phyloP scores from a whole-genome alignment of 2,888 invertebrate genomes.

The Hedya salicella region DNA sequence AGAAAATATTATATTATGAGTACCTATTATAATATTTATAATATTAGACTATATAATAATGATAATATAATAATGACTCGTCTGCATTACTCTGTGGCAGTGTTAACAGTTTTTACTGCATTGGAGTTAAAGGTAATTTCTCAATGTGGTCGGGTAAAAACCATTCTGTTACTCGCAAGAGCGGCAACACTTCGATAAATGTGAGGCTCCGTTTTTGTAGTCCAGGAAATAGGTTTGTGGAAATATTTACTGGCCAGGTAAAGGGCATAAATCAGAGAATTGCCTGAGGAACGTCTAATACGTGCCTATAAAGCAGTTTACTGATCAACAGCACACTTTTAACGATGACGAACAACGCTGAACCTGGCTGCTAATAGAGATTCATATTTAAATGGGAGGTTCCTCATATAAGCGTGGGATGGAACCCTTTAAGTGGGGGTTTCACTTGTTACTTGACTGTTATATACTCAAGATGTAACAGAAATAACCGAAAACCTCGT shows the following conservation, averaged over 20 bases:
- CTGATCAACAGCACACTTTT: not conserved
- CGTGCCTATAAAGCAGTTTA: not conserved
- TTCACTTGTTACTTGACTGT: no score
- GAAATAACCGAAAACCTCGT: no score
- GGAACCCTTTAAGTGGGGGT: no score
- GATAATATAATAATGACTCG: no score
- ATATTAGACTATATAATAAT: no score
- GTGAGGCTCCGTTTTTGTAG: constrained; percentile 44
- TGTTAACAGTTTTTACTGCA: constrained; percentile 24
- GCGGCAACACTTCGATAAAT: constrained; percentile 44
- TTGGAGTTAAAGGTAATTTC: constrained; percentile 53
- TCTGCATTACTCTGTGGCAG: not conserved
- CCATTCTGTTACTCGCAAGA: constrained; percentile 47
- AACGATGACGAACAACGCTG: not conserved
- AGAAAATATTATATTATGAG: no score
- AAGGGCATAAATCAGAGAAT: not conserved
- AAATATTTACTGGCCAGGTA: constrained; percentile 20
- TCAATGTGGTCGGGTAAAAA: constrained; percentile 51
- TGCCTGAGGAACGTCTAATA: not conserved
- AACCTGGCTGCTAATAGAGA: no score
- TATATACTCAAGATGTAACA: no score
- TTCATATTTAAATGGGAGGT: not conserved
- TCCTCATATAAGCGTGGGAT: not conserved
- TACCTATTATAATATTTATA: no score
- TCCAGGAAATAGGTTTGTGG: constrained; percentile 44